Evolutionary conservation across 35 echinoderm and acorn worm genomes (phyloP).

Genomic region (Acanthaster planci): DNA sequence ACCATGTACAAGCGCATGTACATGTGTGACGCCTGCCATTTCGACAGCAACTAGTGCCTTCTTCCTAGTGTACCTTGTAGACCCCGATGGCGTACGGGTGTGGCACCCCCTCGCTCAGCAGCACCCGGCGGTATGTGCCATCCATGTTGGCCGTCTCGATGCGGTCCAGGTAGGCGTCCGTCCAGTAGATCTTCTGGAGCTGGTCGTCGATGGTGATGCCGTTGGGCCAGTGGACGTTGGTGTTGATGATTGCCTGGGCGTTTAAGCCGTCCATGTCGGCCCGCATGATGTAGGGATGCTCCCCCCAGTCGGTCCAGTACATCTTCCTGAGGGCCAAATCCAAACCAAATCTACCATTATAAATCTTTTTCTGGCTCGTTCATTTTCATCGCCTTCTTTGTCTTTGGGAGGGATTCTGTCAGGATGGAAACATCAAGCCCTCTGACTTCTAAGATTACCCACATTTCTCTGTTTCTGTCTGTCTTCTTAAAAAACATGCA

Average conservation of each 20-base stretch:
- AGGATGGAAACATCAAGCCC: no score
- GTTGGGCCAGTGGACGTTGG: slow-evolving; percentile 84
- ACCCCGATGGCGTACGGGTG: slow-evolving; percentile 88
- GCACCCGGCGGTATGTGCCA: slow-evolving; percentile 56
- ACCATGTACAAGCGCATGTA: no score
- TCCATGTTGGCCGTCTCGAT: slow-evolving; percentile 77
- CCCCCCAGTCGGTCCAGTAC: slow-evolving; percentile 94
- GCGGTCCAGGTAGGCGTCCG: slow-evolving; percentile 77
- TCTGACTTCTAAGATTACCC: no score
- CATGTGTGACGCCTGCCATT: no score
- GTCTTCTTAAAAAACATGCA: no score
- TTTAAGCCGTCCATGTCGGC: slow-evolving; percentile 78
- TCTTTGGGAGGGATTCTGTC: no score
- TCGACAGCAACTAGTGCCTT: no score
- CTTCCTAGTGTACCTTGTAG: slow-evolving; percentile 71
- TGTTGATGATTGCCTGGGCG: slow-evolving; percentile 14
- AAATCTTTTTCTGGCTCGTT: no score
- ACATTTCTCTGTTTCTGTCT: no score
- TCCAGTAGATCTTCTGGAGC: slow-evolving; percentile 73
- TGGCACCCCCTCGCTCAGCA: slow-evolving; percentile 59
- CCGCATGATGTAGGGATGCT: slow-evolving; percentile 36
- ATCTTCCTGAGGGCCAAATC: slow-evolving; percentile 52
- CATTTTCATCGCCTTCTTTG: no score
- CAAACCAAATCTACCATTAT: no score
- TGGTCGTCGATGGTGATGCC: slow-evolving; percentile 86